A percentile compares a stretch with the other conserved stretches of the same genome.
These are phyloP conservation scores for Subanguina moxae DNA, from an alignment of 1,140 invertebrate species.

Conservation along the genomic window DNA sequence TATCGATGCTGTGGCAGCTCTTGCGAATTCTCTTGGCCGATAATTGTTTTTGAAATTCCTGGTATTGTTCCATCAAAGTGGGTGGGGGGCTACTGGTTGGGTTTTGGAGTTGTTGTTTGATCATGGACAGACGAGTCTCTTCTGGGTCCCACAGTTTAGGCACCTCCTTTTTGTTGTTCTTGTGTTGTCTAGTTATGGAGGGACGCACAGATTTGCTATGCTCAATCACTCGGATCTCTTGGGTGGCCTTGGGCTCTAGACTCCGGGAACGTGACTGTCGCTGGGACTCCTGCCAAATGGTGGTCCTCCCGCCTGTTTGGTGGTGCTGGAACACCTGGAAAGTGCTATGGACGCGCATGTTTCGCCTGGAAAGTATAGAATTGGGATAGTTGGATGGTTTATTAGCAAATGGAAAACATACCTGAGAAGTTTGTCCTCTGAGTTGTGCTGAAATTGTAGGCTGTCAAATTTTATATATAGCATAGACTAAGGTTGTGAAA, in stretches of 20 bases:
- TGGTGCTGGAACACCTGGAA: background rate
- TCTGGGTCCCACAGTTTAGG: constrained; percentile 39
- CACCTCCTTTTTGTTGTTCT: constrained; percentile 24
- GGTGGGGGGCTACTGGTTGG: background rate
- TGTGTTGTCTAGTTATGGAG: background rate
- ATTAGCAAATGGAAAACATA: too few relatives aligned
- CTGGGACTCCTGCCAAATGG: background rate
- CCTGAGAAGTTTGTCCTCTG: background rate
- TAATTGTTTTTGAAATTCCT: constrained; percentile 14
- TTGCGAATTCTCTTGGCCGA: constrained; percentile 7
- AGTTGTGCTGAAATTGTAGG: background rate
- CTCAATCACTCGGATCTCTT: constrained; percentile 19
- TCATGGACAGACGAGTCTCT: constrained; percentile 22
- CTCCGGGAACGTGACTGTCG: constrained; percentile 25
- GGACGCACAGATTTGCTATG: constrained; percentile 44
- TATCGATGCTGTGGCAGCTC: constrained; percentile 8
- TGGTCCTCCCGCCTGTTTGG: background rate
- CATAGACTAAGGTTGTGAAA: too few relatives aligned
- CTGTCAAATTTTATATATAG: background rate
- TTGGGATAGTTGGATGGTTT: too few relatives aligned
- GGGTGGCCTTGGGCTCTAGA: constrained; percentile 22
- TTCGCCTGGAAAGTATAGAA: background rate
- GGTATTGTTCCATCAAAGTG: constrained; percentile 6
- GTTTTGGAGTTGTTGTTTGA: constrained; percentile 23
- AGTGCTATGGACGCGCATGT: background rate